Percentiles rank a stretch among this genome's conserved stretches.
Conservation (phyloP, 2,888 invertebrate genomes). For the Rhopalosiphum nymphaeae region DNA sequence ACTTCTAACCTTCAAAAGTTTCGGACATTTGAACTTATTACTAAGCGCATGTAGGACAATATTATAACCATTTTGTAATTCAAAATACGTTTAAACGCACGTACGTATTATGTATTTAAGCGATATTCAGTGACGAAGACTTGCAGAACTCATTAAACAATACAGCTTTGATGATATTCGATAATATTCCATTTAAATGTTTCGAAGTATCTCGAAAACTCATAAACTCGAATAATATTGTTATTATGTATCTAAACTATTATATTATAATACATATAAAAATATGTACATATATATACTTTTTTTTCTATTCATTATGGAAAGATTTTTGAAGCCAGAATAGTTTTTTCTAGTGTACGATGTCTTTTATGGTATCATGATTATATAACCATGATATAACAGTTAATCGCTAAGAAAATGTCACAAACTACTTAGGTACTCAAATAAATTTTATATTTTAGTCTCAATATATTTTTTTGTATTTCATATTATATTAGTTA, state of each 20-base stretch:
- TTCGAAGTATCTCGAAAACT: not conserved
- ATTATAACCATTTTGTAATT: not conserved
- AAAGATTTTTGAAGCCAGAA: not conserved
- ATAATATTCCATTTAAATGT: not conserved
- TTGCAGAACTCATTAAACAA: slow-evolving; percentile 10
- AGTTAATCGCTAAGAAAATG: not conserved
- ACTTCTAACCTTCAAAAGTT: not conserved
- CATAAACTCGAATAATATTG: not conserved
- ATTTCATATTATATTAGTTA: not conserved
- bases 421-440: not conserved
- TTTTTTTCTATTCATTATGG: not conserved
- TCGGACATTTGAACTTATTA: not conserved
- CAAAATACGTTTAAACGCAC: not conserved
- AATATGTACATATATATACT: not conserved
- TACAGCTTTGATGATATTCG: not conserved
- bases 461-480: not conserved
- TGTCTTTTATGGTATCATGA: not conserved
- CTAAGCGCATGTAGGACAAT: not conserved
- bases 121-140: not conserved
- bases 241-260: not conserved
- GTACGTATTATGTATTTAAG: not conserved
- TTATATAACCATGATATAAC: not conserved
- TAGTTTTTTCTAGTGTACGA: no score
- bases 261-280: not conserved
- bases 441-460: not conserved